Evolutionary conservation across 2,888 invertebrate genomes (phyloP).

Genomic region (Oegoconia quadripuncta): DNA sequence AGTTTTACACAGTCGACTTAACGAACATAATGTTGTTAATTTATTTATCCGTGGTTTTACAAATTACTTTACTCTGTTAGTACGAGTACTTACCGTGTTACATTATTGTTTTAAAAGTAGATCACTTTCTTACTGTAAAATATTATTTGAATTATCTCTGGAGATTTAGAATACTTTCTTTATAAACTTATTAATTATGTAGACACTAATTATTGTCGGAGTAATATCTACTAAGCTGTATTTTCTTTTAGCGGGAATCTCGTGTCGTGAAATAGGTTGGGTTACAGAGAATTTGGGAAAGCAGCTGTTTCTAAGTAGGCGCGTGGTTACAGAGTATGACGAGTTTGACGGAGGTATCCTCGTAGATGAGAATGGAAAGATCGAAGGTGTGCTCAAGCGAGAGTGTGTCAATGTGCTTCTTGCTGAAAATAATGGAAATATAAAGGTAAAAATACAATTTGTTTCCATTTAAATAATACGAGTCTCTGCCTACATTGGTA

Average conservation of each 20-base stretch:
- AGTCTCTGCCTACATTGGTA: neutral
- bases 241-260: constrained; percentile 21
- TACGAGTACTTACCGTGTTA: neutral
- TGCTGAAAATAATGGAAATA: constrained; percentile 47
- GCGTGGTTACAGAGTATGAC: constrained; percentile 70
- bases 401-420: constrained; percentile 60
- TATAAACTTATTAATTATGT: no score
- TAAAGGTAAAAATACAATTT: constrained; percentile 43
- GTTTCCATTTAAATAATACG: neutral
- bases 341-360: constrained; percentile 80
- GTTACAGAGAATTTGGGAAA: constrained; percentile 24
- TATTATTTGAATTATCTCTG: no score
- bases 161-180: no score
- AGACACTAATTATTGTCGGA: no score
- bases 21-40: constrained; percentile 2
- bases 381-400: constrained; percentile 71
- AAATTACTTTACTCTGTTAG: constrained; percentile 1
- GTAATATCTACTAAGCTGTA: constrained; percentile 3
- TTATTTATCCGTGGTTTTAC: neutral
- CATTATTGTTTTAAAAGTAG: neutral
- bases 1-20: constrained; percentile 13
- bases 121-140: no score
- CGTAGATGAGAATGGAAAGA: constrained; percentile 77
- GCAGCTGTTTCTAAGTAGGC: constrained; percentile 56
- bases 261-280: constrained; percentile 27